Percentiles rank a stretch among this genome's conserved stretches.
These are phyloP conservation scores for Bos javanicus DNA, from an alignment of 2,113 vertebrate species.

Conservation along the genomic window DNA sequence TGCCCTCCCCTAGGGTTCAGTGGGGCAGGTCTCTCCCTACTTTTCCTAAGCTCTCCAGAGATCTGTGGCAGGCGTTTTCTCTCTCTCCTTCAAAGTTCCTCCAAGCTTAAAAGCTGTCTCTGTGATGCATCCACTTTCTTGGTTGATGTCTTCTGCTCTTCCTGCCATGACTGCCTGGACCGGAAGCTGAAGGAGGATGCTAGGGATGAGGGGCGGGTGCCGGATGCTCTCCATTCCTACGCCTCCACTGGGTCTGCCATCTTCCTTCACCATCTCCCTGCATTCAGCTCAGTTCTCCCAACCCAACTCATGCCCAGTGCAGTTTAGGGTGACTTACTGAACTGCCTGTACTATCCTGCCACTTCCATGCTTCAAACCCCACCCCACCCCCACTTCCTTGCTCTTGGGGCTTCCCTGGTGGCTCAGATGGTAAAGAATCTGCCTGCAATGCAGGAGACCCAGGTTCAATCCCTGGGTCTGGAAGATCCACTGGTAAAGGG, in stretches of 20 bases:
- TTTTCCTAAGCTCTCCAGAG: neutral
- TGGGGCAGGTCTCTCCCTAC: neutral
- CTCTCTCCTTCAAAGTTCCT: neutral
- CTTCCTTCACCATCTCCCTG: neutral
- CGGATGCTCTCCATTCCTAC: neutral
- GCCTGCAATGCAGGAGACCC: neutral
- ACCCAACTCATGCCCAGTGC: rapidly evolving
- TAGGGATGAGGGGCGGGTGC: rapidly evolving
- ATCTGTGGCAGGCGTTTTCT: rapidly evolving
- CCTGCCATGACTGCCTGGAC: neutral
- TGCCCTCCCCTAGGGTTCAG: too few species aligned
- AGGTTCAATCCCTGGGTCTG: neutral
- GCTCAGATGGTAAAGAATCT: neutral
- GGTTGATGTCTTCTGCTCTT: neutral
- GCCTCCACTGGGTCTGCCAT: rapidly evolving
- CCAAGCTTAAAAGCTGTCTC: neutral
- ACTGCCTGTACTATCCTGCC: rapidly evolving
- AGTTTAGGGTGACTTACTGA: neutral
- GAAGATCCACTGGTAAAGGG: neutral
- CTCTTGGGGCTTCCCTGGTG: neutral
- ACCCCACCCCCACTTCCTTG: neutral
- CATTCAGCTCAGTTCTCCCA: neutral
- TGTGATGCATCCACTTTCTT: neutral
- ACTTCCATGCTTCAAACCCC: neutral
- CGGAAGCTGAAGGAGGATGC: neutral